These are phyloP conservation scores for Mastacembelus armatus DNA, from an alignment of 2,797 vertebrate genomes.

Conservation along the genomic window DNA sequence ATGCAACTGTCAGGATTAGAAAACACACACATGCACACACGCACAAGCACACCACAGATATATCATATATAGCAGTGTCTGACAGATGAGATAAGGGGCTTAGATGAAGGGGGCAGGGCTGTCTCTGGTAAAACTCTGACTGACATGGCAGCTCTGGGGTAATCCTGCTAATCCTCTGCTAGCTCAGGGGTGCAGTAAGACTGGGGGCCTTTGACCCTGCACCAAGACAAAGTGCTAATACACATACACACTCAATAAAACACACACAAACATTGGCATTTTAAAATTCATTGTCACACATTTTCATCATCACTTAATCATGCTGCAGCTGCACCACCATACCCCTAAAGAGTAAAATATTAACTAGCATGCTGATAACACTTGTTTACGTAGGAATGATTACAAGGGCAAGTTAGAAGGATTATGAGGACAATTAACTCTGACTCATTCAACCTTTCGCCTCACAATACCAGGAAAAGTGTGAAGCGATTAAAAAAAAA, in stretches of 20 bases:
- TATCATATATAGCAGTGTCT: constrained; percentile 69
- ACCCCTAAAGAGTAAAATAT: constrained; percentile 23
- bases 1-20: constrained; percentile 52
- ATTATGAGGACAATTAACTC: constrained; percentile 46
- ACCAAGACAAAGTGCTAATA: constrained; percentile 58
- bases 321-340: neutral
- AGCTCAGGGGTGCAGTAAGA: constrained; percentile 73
- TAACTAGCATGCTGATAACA: constrained; percentile 54
- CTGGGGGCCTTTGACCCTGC: constrained; percentile 70
- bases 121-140: constrained; percentile 79
- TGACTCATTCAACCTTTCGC: constrained; percentile 6
- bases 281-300: constrained; percentile 27
- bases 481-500: constrained; percentile 50
- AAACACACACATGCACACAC: constrained; percentile 39
- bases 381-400: constrained; percentile 44
- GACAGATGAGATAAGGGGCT: constrained; percentile 84
- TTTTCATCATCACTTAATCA: neutral
- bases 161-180: constrained; percentile 83
- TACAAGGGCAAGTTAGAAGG: constrained; percentile 30
- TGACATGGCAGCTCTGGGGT: constrained; percentile 79
- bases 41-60: constrained; percentile 51
- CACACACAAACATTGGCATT: constrained; percentile 35
- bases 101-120: constrained; percentile 69
- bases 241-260: constrained; percentile 38
- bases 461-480: constrained; percentile 10